phyloP scores from a whole-genome alignment of 1,140 invertebrate genomes.

The Cephus cinctus region DNA sequence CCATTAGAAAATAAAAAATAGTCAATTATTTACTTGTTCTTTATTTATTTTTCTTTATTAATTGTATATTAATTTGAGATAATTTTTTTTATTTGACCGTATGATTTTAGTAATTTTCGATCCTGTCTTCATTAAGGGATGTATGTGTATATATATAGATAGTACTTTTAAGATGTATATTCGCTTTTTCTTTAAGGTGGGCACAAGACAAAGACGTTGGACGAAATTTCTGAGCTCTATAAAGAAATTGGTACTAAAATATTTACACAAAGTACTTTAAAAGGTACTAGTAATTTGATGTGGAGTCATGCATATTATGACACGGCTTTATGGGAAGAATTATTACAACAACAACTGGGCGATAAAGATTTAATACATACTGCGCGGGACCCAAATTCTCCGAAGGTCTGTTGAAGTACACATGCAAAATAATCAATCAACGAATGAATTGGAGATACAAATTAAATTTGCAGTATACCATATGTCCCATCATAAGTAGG shows the following conservation, averaged over 20 bases:
- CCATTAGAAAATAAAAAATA: too few species aligned
- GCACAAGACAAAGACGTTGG: slow-evolving; percentile 59
- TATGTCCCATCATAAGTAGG: too few species aligned
- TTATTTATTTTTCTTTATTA: too few species aligned
- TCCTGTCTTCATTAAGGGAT: too few species aligned
- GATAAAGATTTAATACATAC: slow-evolving; percentile 69
- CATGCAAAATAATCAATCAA: not conserved
- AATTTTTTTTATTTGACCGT: too few species aligned
- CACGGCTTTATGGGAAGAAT: slow-evolving; percentile 79
- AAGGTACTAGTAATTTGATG: slow-evolving; percentile 77
- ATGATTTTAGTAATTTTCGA: too few species aligned
- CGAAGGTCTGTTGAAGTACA: slow-evolving; percentile 60
- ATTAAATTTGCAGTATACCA: too few species aligned
- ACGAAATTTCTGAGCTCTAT: slow-evolving; percentile 68
- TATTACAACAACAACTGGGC: slow-evolving; percentile 73
- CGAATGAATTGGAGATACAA: too few species aligned
- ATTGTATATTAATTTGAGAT: too few species aligned
- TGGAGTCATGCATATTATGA: slow-evolving; percentile 91
- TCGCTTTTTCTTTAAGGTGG: slow-evolving; percentile 61
- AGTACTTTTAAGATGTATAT: too few species aligned
- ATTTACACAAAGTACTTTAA: slow-evolving; percentile 70
- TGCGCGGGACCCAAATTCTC: slow-evolving; percentile 58
- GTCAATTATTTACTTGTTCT: too few species aligned
- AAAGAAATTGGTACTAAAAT: slow-evolving; percentile 68
- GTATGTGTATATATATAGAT: too few species aligned